Base-by-base conservation (phyloP, 2,888 invertebrate species). In the Tridacna crocea region DNA sequence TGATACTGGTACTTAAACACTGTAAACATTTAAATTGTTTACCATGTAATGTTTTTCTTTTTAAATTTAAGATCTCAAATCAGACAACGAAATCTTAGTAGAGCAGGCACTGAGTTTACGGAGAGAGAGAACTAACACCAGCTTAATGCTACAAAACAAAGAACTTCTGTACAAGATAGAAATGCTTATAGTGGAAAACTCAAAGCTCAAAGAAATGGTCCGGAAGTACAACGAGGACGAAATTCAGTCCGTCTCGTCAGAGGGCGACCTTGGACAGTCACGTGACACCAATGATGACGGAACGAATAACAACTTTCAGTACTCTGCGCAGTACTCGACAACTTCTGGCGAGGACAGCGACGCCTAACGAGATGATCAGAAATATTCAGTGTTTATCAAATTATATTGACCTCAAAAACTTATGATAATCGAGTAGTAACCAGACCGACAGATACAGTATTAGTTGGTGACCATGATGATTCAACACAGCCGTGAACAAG, bases 121-220 rank as follows among this genome's bases (percentile, higher is more conserved):
- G 72, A 66, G 70, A 19, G 81, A 82, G 65, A 68, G 87, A 22
- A 78, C 82, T n/a, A 80, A 87, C 73, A 82, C 84, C 0, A 78
- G 75, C 22, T 58, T 91, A n/a, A 77, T 77, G 58, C 82, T 85
- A 27, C 88, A 90, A 75, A 89, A 90, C 77, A 83, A 87, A 60
- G 88, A 88, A 79, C 76, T 91, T 26, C 78, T 84, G 58, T 85
- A 84, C 13, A 80, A 89, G 66, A 83, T 88, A n/a, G 91, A 90
- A 72, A 82, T 90, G 36, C 72, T 91, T 12, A 61, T 84, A 12
- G 87, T 88, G 15, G 91, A 91, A 79, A 89, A 90, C 75, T 68
- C 78, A 8, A 85, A 80, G 58, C 82, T 90, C 19, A 91, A 89
- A 74, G 90, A 90, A 65, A 87, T 91, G 84, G 80, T 91, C 27